Conservation (phyloP, 2,113 vertebrate species). For the Gambusia affinis region DNA sequence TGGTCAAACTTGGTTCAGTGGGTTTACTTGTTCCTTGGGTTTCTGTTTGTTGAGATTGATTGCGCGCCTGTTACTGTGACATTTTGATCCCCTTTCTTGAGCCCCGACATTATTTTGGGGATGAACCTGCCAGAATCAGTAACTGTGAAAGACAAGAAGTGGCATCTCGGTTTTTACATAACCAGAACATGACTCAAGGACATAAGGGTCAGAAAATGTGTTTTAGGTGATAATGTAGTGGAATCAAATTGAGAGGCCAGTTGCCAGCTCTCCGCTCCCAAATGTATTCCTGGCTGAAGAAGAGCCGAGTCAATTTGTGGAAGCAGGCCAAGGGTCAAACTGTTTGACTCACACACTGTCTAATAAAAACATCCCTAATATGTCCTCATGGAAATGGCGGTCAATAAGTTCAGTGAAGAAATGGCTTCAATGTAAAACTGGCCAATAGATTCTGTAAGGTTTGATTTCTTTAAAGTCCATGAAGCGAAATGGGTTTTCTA, state of each 20-base stretch:
- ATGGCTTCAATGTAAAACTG: neutral
- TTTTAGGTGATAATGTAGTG: conserved; percentile 54
- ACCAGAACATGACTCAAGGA: conserved; percentile 42
- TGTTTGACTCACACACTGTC: neutral
- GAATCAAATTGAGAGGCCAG: conserved; percentile 25
- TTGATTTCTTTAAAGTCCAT: neutral
- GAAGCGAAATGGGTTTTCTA: conserved; percentile 6
- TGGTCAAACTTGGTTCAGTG: too few relatives aligned
- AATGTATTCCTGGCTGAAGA: conserved; percentile 30
- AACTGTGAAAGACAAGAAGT: conserved; percentile 23
- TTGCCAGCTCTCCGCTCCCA: conserved; percentile 36
- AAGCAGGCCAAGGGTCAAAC: conserved; percentile 49
- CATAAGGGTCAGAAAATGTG: conserved; percentile 15
- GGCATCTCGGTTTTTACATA: conserved; percentile 16
- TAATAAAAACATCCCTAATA: conserved; percentile 23
- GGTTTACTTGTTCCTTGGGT: too few relatives aligned
- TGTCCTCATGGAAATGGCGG: conserved; percentile 4
- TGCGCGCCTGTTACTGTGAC: accelerated
- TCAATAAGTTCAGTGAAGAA: conserved; percentile 11
- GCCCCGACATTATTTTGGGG: accelerated
- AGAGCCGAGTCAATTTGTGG: conserved; percentile 49
- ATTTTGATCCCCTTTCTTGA: neutral
- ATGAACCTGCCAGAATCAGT: neutral
- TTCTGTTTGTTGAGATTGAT: neutral
- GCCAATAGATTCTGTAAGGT: neutral